These are phyloP conservation scores for Prinia subflava DNA, from an alignment of 2,113 vertebrate genomes.

Conservation along the genomic window DNA sequence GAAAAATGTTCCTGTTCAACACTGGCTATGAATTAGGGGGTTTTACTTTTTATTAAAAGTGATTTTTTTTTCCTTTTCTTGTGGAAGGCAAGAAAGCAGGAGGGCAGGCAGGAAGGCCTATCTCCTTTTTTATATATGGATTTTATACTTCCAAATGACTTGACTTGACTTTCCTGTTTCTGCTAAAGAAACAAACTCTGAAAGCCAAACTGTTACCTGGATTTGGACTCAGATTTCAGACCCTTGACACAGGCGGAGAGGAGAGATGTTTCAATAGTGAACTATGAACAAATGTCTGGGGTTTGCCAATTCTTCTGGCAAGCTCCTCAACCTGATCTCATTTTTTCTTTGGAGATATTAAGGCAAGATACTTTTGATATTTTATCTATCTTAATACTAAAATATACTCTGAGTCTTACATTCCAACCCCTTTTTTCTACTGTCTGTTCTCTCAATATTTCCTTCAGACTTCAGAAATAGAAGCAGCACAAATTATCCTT, in stretches of 20 bases:
- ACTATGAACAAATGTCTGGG: neutral
- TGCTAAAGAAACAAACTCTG: neutral
- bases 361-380: neutral
- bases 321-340: neutral
- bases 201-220: neutral
- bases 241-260: rapidly evolving
- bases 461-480: neutral
- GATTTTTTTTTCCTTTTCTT: neutral
- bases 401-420: neutral
- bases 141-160: neutral
- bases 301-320: neutral
- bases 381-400: neutral
- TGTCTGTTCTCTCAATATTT: neutral
- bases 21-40: neutral
- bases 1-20: neutral
- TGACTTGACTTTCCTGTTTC: neutral
- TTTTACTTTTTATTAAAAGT: neutral
- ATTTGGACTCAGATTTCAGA: neutral
- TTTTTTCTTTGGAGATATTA: neutral
- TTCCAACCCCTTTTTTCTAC: neutral
- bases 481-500: neutral
- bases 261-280: neutral
- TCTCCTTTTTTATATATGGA: neutral
- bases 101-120: neutral
- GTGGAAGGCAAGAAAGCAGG: neutral